Base-by-base conservation (phyloP, 2,113 vertebrate genomes). In the Pterocles gutturalis region DNA sequence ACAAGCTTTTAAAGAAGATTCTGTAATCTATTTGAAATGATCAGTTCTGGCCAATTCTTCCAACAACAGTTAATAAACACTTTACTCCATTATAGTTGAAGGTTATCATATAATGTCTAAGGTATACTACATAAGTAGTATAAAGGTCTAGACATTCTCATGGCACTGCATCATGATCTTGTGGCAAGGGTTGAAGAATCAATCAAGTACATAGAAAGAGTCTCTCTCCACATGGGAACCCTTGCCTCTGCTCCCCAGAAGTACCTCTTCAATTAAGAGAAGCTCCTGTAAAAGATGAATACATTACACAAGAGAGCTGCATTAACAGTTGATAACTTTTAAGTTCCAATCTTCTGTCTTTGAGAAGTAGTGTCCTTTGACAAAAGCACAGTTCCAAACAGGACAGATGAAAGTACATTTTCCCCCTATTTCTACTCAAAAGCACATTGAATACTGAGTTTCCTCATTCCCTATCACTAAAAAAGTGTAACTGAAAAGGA, bases 231-330 rank as follows among this genome's bases (percentile, higher is more conserved):
- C 9, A 18, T 25, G 43, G 48, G 9, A 88, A 31, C 19, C 28
- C 13, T 18, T 19, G 4, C 19, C 12, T 5, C 17, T 10, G 4
- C 6, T 5, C 4, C 12, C 7, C 10, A 43, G 5, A 64, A 21
- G 29, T 62, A 75, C 18, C 24, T 83, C 80, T 86, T 48, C 36
- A 71, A 15, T 29, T 61, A 67, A 67, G 41, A 80, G 33, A 65
- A n/a, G 54, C 11, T 57, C 22, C 72, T 24, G 8, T 20, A 51
- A 79, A 22, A 69, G 4, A 62, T 2, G 1, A 83, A 82, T 43
- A 16, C 36, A 21, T 53, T 19, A 26, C 15, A 46, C 13, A 62
- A 43, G 4, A 46, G 8, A 71, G 10, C 18, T 86, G 25, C 51
- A 83, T 41, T 0, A 83, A 34, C 25, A 34, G 25, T 4, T 41